Percentiles rank a stretch among this genome's conserved stretches.
phyloP scores from a whole-genome alignment of 2,888 invertebrate species.

The Taphrorychus bicolor region DNA sequence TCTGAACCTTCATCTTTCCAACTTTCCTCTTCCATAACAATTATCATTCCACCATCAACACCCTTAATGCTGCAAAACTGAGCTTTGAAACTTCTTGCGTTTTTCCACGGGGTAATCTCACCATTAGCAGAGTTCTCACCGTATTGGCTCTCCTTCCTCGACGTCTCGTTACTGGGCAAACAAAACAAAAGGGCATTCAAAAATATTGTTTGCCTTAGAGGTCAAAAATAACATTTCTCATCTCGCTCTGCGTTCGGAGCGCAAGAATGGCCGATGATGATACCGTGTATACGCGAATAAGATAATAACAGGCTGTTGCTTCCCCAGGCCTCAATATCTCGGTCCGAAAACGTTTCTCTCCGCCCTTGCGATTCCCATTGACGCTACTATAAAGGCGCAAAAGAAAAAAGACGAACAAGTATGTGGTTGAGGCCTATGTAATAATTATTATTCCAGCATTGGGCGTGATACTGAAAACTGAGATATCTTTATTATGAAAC shows the following conservation, averaged over 20 bases:
- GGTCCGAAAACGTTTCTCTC: slow-evolving; percentile 29
- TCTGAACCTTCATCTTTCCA: no score
- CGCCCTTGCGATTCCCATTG: slow-evolving; percentile 37
- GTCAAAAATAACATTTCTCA: slow-evolving; percentile 13
- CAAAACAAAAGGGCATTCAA: slow-evolving; percentile 7
- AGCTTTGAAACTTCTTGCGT: no score
- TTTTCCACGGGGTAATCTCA: no score
- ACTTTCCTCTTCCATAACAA: no score
- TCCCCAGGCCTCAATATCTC: slow-evolving; percentile 46
- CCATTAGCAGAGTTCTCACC: no score
- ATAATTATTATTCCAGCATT: slow-evolving; percentile 31
- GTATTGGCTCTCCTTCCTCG: neutral
- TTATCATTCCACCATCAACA: no score
- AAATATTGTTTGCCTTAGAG: slow-evolving; percentile 6
- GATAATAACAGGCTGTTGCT: slow-evolving; percentile 52
- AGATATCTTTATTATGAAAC: slow-evolving; percentile 36
- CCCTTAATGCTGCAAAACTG: no score
- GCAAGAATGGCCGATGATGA: slow-evolving; percentile 37
- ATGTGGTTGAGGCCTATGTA: slow-evolving; percentile 30
- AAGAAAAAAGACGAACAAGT: slow-evolving; percentile 19
- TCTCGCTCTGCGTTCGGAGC: slow-evolving; percentile 8
- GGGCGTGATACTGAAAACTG: slow-evolving; percentile 35
- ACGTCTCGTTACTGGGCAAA: neutral
- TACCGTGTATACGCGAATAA: slow-evolving; percentile 46
- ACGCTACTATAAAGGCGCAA: slow-evolving; percentile 36